Evolutionary conservation across 2,888 invertebrate genomes (phyloP).

Genomic region (Falcaria lacertinaria): DNA sequence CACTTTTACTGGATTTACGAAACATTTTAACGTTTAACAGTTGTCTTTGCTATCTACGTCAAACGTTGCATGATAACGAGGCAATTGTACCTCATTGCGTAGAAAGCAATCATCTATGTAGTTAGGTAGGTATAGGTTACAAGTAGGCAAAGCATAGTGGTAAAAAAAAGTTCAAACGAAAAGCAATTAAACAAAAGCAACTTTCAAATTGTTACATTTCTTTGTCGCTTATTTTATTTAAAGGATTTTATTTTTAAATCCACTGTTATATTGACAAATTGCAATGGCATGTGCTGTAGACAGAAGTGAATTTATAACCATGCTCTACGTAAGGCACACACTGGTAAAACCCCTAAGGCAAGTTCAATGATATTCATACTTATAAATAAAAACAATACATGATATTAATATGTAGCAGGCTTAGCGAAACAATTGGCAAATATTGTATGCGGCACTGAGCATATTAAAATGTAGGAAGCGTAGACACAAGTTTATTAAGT

Average conservation of each 20-base stretch:
- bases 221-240: too few species aligned
- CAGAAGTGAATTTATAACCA: too few species aligned
- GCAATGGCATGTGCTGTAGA: too few species aligned
- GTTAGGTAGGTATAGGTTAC: too few species aligned
- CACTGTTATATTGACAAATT: too few species aligned
- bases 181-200: too few species aligned
- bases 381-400: background rate
- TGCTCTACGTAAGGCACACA: background rate
- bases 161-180: too few species aligned
- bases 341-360: background rate
- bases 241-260: too few species aligned
- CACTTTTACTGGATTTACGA: slow-evolving; percentile 75
- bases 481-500: background rate
- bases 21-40: slow-evolving; percentile 56
- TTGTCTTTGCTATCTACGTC: slow-evolving; percentile 44
- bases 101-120: slow-evolving; percentile 28
- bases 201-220: too few species aligned
- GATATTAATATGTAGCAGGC: background rate
- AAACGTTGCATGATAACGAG: slow-evolving; percentile 59
- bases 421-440: background rate
- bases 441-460: background rate
- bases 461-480: background rate
- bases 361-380: background rate
- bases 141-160: too few species aligned
- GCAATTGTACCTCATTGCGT: slow-evolving; percentile 41